Percentiles rank a stretch among this genome's conserved stretches.
These are phyloP conservation scores for Synergus itoensis DNA, from an alignment of 2,888 invertebrate species.

Conservation along the genomic window DNA sequence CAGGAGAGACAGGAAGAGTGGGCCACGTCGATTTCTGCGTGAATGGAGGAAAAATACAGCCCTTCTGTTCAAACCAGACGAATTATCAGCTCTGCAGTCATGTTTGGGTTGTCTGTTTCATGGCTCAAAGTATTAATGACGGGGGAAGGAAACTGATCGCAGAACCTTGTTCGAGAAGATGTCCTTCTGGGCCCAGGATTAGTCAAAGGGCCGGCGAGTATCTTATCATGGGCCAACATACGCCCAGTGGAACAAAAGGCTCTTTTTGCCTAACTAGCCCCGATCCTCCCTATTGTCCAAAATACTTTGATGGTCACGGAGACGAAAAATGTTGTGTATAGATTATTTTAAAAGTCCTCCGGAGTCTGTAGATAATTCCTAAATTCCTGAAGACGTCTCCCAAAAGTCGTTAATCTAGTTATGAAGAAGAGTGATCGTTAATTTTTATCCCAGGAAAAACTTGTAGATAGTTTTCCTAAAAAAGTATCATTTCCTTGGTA, in stretches of 20 bases:
- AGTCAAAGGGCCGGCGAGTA: conserved; percentile 80
- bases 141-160: conserved; percentile 79
- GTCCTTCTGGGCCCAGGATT: conserved; percentile 83
- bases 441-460: background rate
- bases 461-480: background rate
- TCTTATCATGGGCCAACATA: conserved; percentile 85
- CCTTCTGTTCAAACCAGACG: conserved; percentile 86
- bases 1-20: conserved; percentile 82
- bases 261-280: conserved; percentile 85
- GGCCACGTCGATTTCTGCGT: conserved; percentile 91
- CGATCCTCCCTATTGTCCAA: conserved; percentile 86
- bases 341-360: background rate
- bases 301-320: conserved; percentile 78
- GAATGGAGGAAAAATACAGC: conserved; percentile 87
- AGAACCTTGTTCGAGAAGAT: conserved; percentile 86
- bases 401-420: background rate
- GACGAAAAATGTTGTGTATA: conserved; percentile 85
- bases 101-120: conserved; percentile 89
- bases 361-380: background rate
- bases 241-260: conserved; percentile 85
- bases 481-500: background rate
- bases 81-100: conserved; percentile 89
- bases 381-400: background rate
- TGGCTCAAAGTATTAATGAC: conserved; percentile 88
- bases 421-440: background rate